Evolutionary conservation across 2,113 vertebrate genomes (phyloP).

Genomic region (Panthera tigris): DNA sequence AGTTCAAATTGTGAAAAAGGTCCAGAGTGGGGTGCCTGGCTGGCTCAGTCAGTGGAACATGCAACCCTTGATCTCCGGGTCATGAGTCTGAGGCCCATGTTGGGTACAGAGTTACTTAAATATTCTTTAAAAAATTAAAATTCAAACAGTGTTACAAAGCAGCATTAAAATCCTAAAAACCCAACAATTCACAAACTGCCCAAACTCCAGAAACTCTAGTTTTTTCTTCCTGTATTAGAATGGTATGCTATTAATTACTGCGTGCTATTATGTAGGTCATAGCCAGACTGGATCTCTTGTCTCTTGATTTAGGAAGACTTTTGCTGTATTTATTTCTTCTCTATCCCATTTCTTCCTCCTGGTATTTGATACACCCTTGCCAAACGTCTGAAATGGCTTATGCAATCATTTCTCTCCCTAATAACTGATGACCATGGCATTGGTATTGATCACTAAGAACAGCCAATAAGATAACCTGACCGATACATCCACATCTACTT

Average conservation of each 20-base stretch:
- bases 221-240: neutral
- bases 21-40: neutral
- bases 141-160: neutral
- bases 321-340: neutral
- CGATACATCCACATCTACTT: neutral
- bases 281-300: neutral
- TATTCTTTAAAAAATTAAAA: neutral
- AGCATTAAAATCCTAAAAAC: neutral
- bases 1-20: neutral
- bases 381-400: neutral
- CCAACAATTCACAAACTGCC: neutral
- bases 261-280: neutral
- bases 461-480: neutral
- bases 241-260: neutral
- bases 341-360: neutral
- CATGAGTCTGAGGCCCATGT: neutral
- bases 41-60: neutral
- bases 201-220: neutral
- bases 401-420: neutral
- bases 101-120: neutral
- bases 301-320: neutral
- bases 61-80: neutral
- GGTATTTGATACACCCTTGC: neutral
- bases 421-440: neutral
- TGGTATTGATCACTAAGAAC: neutral